Conservation (phyloP, 2,888 invertebrate species). For the Himalopsyche japonica region DNA sequence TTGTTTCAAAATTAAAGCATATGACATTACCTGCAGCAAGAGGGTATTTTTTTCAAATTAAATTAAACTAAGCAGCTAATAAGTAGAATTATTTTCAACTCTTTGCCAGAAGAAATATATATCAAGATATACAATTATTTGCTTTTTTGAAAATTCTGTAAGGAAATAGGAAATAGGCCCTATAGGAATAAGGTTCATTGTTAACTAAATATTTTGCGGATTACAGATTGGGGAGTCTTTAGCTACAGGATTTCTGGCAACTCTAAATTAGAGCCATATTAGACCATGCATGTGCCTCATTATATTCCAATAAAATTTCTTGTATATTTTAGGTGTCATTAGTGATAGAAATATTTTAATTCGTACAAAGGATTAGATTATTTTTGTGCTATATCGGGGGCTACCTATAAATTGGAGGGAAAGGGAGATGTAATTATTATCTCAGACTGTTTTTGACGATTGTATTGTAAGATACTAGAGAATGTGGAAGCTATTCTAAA, state of each 20-base stretch:
- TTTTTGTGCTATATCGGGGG: conserved; percentile 5
- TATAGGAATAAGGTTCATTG: too few relatives aligned
- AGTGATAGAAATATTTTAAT: conserved; percentile 10
- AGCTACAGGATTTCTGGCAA: background rate
- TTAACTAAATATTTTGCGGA: too few relatives aligned
- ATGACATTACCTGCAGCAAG: too few relatives aligned
- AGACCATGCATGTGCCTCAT: conserved; percentile 41
- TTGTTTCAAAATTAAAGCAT: too few relatives aligned
- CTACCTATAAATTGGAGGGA: background rate
- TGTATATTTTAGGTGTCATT: conserved; percentile 22
- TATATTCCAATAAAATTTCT: conserved; percentile 29
- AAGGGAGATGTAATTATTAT: background rate
- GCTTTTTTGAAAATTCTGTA: too few relatives aligned
- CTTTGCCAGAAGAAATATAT: too few relatives aligned
- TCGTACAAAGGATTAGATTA: conserved; percentile 9
- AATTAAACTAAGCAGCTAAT: too few relatives aligned
- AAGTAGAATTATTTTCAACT: too few relatives aligned
- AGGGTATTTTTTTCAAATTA: too few relatives aligned
- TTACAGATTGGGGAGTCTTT: background rate
- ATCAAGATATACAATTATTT: too few relatives aligned
- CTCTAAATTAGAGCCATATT: conserved; percentile 20
- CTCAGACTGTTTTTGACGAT: background rate
- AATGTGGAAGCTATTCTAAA: conserved; percentile 18
- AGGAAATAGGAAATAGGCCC: too few relatives aligned
- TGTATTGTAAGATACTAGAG: background rate